Base-by-base conservation (phyloP, 1,140 invertebrate genomes). In the Conus betulinus region DNA sequence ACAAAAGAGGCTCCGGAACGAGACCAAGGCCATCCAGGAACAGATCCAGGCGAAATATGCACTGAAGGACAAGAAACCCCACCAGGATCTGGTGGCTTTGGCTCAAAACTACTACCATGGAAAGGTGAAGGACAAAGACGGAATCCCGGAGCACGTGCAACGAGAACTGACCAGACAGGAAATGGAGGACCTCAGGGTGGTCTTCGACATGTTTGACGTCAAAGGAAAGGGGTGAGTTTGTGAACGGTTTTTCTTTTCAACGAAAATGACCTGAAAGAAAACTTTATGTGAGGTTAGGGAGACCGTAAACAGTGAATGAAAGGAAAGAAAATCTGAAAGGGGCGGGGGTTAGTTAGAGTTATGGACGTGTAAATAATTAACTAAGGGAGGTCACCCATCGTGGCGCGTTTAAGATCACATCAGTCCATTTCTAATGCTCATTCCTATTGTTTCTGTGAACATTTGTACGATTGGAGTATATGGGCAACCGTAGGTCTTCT, bases 141-240 rank as follows among this genome's bases (percentile, higher is more conserved):
- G 71, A 51, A 23, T 89, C 5, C 89, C 90, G n/a, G 90, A 89
- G 57, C 84, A 90, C 27, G 90, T 92, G 55, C 88, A 87, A 17
- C 84, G 88, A 23, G 87, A 90, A 11, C 89, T 93, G 15, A 93
- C 91, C 71, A 81, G 88, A 71, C 76, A 92, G 57, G 93, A 93
- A 90, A 93, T 93, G 60, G 76, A 85, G 57, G 93, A 93, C 79
- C 88, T 93, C 5, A 89, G 90, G 76, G 55, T 91, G 17, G 89
- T 92, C 71, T 93, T 93, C 85, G 91, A 93, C 89, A 90, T 91
- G 87, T 93, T 93, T 88, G 93, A 93, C 85, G 85, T 90, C 7
- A 92, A 92, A 55, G 87, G 89, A 63, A 90, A 87, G 89, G 93
- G 93, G 93, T 93, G 89, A 88, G 90, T 15, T 83, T 7, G n/a